Base-by-base conservation (phyloP, 2,113 vertebrate species). In the Rhagologus leucostigma region DNA sequence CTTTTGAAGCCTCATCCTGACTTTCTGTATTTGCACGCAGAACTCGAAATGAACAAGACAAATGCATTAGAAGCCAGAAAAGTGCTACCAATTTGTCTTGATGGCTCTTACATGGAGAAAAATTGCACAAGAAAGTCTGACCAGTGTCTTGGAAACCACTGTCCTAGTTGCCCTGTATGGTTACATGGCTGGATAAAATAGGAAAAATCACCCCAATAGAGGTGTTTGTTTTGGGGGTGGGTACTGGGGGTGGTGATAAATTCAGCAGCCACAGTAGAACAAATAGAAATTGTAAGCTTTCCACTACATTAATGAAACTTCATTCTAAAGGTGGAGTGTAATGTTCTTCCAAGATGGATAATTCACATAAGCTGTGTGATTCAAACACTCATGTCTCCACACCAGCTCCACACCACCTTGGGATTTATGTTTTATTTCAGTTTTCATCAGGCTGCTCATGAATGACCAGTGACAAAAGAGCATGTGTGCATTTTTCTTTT, bases 371-470 rank as follows among this genome's bases (percentile, higher is more conserved):
- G 29, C 73, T 74, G 71, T 80, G 57, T 77, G 92, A 95, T 84
- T 94, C 87, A 68, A 96, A 88, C 64, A 83, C 35, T 74, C 64
- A 33, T 46, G 78, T 69, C 77, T 92, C 81, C 92, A 91, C 68
- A 65, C 24, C 4, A 20, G 46, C 76, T 84, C 65, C 55, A 84
- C 33, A 85, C 32, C 73, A 96, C 81, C 90, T 79, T 14, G 9
- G 84, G 84, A 98, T 97, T 96, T 96, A 97, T 89, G 91, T 85
- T 90, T 95, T 91, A 94, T 89, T 97, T 95, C 95, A 77, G 74
- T 94, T 97, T 96, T 96, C 94, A 95, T 89, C 79, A 30, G 47
- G 75, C 79, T 89, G 77, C 80, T 95, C 75, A 57, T 74, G 94
- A 96, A 70, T 63, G 70, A 81, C 65, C 79, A 55, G 52, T 24